phyloP scores from a whole-genome alignment of 2,113 vertebrate species.

The Dicerorhinus sumatrensis region DNA sequence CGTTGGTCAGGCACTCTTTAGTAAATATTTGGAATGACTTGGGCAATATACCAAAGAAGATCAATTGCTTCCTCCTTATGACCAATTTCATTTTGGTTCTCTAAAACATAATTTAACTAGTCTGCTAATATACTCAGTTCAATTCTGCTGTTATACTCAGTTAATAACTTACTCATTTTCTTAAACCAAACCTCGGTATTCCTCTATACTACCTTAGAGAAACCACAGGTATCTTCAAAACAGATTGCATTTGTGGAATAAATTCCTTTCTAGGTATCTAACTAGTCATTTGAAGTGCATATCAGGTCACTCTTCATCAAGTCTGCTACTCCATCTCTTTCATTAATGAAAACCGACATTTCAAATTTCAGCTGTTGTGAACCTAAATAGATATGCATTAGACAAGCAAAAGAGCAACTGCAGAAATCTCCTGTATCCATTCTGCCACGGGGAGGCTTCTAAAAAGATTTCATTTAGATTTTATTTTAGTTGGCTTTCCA shows the following conservation, averaged over 20 bases:
- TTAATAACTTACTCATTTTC: conserved; percentile 50
- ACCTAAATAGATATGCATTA: conserved; percentile 74
- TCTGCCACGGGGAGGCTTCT: conserved; percentile 65
- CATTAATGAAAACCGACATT: conserved; percentile 84
- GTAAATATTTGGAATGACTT: conserved; percentile 33
- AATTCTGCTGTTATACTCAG: conserved; percentile 30
- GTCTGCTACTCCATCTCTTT: conserved; percentile 47
- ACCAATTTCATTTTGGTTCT: conserved; percentile 55
- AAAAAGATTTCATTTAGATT: conserved; percentile 75
- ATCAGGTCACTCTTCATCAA: conserved; percentile 73
- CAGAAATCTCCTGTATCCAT: conserved; percentile 67
- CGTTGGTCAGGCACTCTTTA: not conserved
- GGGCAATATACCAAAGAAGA: not conserved
- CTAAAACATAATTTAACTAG: conserved; percentile 46
- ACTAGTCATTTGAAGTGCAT: not conserved
- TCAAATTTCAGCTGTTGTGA: conserved; percentile 75
- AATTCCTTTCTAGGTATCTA: conserved; percentile 46
- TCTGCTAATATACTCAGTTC: conserved; percentile 13
- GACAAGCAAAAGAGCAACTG: conserved; percentile 69
- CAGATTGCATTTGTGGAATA: conserved; percentile 65
- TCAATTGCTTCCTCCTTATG: not conserved
- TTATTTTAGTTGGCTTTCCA: conserved; percentile 85
- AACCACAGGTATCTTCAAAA: conserved; percentile 12
- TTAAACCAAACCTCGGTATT: conserved; percentile 67
- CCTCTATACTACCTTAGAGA: conserved; percentile 48